phyloP scores from a whole-genome alignment of 1,140 invertebrate genomes.

The Drosophila orena region DNA sequence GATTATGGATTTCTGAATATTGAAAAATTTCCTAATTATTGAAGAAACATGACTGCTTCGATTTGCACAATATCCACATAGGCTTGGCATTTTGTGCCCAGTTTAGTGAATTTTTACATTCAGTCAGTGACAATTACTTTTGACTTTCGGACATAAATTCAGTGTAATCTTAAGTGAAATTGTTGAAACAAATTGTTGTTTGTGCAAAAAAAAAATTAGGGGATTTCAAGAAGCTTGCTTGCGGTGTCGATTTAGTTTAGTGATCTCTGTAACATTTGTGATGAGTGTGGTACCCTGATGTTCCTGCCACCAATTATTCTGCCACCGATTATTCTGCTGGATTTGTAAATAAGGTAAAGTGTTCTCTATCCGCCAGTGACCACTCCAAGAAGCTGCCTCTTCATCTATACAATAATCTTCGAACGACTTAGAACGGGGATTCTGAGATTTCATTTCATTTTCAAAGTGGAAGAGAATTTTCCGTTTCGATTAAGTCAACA shows the following conservation, averaged over 20 bases:
- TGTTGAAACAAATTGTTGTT: conserved; percentile 50
- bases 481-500: no score
- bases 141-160: conserved; percentile 69
- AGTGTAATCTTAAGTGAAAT: conserved; percentile 65
- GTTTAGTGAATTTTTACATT: conserved; percentile 1
- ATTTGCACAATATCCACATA: not conserved
- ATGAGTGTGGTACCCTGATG: conserved; percentile 6
- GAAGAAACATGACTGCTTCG: not conserved
- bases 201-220: conserved; percentile 33
- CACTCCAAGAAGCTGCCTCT: not conserved
- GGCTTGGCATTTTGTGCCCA: not conserved
- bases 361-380: not conserved
- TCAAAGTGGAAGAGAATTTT: no score
- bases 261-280: conserved; percentile 13
- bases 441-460: not conserved
- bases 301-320: not conserved
- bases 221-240: conserved; percentile 3
- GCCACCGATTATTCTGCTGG: conserved; percentile 2
- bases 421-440: not conserved
- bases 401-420: not conserved
- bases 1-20: conserved; percentile 3
- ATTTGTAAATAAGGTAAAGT: conserved; percentile 27
- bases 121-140: conserved; percentile 57
- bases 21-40: not conserved
- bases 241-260: conserved; percentile 5